Evolutionary conservation across 2,888 invertebrate species (phyloP).

Genomic region (Caenorhabditis sp.): DNA sequence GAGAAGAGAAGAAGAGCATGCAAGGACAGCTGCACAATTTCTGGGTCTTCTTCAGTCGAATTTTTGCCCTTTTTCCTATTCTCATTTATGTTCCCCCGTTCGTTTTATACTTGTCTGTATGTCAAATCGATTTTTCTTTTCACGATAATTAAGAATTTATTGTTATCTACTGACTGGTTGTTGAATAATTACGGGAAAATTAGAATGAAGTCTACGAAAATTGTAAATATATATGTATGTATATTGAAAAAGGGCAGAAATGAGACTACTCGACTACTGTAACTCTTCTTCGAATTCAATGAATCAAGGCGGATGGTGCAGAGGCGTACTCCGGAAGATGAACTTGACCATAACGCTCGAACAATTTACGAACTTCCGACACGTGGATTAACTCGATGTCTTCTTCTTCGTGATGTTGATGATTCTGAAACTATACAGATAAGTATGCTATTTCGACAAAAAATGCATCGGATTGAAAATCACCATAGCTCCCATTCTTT

Average conservation of each 20-base stretch:
- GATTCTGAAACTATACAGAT: not conserved
- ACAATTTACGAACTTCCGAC: slow-evolving; percentile 26
- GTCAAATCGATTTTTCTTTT: not conserved
- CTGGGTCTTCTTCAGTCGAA: not conserved
- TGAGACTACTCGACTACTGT: slow-evolving; percentile 1
- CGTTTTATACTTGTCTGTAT: too few relatives aligned
- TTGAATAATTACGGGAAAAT: not conserved
- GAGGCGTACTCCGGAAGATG: slow-evolving; percentile 44
- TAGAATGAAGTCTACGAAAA: not conserved
- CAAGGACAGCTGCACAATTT: not conserved
- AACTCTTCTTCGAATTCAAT: slow-evolving; percentile 3
- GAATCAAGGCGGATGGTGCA: slow-evolving; percentile 33
- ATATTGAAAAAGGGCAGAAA: not conserved
- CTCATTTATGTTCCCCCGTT: too few relatives aligned
- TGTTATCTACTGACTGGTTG: not conserved
- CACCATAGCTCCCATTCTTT: too few relatives aligned
- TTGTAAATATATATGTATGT: not conserved
- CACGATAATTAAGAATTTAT: not conserved
- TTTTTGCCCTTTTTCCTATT: not conserved
- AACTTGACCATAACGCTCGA: slow-evolving; percentile 32
- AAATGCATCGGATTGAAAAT: too few relatives aligned
- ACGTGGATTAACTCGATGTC: slow-evolving; percentile 23
- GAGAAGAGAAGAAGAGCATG: not conserved
- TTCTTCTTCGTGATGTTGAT: slow-evolving; percentile 6
- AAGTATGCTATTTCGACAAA: not conserved